Evolutionary conservation across 1,140 invertebrate species (phyloP).

Genomic region (Drosophila chauvacae): DNA sequence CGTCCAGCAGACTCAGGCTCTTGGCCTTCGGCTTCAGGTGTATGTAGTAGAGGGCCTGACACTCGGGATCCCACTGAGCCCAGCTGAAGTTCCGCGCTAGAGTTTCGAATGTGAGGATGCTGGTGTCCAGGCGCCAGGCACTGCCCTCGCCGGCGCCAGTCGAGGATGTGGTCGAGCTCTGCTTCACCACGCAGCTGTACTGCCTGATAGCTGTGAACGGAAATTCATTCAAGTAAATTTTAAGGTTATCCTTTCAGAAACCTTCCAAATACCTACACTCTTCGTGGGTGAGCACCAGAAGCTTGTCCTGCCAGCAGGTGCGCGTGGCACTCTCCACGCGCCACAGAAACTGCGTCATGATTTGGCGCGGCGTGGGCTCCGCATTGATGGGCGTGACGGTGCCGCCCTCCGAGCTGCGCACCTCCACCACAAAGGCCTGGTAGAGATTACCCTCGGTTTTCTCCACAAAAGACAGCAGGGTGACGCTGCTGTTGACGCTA

Average conservation of each 20-base stretch:
- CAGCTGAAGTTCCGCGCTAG: constrained; percentile 91
- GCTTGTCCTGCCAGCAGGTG: constrained; percentile 88
- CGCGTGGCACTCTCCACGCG: constrained; percentile 87
- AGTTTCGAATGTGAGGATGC: constrained; percentile 86
- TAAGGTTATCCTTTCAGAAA: too few species aligned
- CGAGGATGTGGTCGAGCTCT: constrained; percentile 50
- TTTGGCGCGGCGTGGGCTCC: constrained; percentile 86
- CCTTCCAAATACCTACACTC: constrained; percentile 87
- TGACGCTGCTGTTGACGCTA: constrained; percentile 89
- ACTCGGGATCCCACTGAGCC: constrained; percentile 92
- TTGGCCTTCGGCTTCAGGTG: constrained; percentile 89
- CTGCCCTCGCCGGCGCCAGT: constrained; percentile 84
- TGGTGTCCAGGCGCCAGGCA: constrained; percentile 85
- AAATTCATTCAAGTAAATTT: neutral
- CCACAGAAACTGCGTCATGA: constrained; percentile 92
- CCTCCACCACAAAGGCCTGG: constrained; percentile 87
- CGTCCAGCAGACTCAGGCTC: constrained; percentile 86
- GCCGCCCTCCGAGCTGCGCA: constrained; percentile 86
- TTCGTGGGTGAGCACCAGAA: constrained; percentile 91
- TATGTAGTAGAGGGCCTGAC: constrained; percentile 91
- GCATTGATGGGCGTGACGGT: constrained; percentile 85
- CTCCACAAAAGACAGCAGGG: constrained; percentile 88
- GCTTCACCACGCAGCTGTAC: constrained; percentile 71
- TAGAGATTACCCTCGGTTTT: constrained; percentile 85
- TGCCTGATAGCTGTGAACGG: constrained; percentile 65